phyloP scores from a whole-genome alignment of 2,888 invertebrate genomes.

The Tenthredo mesomela region DNA sequence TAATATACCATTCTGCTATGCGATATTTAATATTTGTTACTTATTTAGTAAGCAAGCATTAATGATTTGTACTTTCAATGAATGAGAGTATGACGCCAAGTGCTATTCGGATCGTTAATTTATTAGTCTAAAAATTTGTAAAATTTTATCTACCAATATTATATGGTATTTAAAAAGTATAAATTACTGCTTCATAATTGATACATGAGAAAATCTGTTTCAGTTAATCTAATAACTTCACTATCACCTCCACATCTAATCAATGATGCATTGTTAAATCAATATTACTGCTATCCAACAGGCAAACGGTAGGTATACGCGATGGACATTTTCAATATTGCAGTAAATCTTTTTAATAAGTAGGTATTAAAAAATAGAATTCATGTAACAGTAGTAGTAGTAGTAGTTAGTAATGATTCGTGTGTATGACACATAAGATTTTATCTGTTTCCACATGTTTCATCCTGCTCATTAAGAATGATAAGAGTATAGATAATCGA shows the following conservation, averaged over 20 bases:
- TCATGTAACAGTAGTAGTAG: not conserved
- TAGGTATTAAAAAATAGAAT: not conserved
- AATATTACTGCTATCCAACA: conserved; percentile 34
- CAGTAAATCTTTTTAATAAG: not conserved
- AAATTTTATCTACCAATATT: not conserved
- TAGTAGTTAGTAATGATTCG: not conserved
- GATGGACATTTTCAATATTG: conserved; percentile 8
- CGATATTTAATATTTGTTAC: conserved; percentile 13
- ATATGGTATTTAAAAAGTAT: not conserved
- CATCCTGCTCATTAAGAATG: conserved; percentile 18
- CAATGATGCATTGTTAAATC: conserved; percentile 48
- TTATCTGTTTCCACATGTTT: conserved; percentile 12
- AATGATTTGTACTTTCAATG: not conserved
- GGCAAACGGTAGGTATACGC: not conserved
- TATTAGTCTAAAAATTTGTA: not conserved
- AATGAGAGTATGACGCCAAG: not conserved
- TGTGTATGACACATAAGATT: not conserved
- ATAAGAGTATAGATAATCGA: conserved; percentile 40
- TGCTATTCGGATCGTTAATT: not conserved
- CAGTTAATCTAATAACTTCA: not conserved
- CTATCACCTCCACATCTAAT: conserved; percentile 37
- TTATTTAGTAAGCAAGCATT: not conserved
- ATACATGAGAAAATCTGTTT: not conserved
- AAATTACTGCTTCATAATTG: not conserved
- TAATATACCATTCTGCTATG: not conserved